Conservation (phyloP, 1,140 invertebrate genomes). For the Philaenus spumarius region DNA sequence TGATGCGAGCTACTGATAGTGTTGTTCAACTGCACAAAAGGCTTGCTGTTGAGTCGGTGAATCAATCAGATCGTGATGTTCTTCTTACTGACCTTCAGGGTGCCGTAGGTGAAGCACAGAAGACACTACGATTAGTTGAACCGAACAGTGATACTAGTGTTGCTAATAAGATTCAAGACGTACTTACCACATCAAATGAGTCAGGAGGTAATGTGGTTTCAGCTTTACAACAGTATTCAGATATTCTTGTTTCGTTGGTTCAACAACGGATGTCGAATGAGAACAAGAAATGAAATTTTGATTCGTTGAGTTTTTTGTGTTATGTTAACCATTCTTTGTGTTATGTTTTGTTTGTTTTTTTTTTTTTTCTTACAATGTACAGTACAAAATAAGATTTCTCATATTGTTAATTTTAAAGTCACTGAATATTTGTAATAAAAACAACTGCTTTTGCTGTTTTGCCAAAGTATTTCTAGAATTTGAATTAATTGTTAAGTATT, state of each 20-base stretch:
- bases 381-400: too few species aligned
- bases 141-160: neutral
- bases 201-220: slow-evolving; percentile 15
- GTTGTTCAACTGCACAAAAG: slow-evolving; percentile 57
- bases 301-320: too few species aligned
- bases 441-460: too few species aligned
- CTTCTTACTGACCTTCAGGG: slow-evolving; percentile 17
- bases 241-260: slow-evolving; percentile 21
- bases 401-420: too few species aligned
- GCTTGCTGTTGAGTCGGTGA: slow-evolving; percentile 40
- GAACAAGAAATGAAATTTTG: too few species aligned
- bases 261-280: slow-evolving; percentile 18
- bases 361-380: too few species aligned
- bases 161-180: slow-evolving; percentile 6
- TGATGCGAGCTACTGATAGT: slow-evolving; percentile 54
- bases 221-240: slow-evolving; percentile 24
- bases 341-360: too few species aligned
- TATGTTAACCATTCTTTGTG: too few species aligned
- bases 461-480: too few species aligned
- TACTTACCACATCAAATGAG: neutral
- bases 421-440: too few species aligned
- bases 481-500: too few species aligned
- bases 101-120: slow-evolving; percentile 25
- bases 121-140: slow-evolving; percentile 12
- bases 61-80: slow-evolving; percentile 14